A percentile compares a stretch with the other conserved stretches of the same genome.
These are phyloP conservation scores for Vanessa cardui DNA, from an alignment of 2,888 invertebrate genomes.

Conservation along the genomic window DNA sequence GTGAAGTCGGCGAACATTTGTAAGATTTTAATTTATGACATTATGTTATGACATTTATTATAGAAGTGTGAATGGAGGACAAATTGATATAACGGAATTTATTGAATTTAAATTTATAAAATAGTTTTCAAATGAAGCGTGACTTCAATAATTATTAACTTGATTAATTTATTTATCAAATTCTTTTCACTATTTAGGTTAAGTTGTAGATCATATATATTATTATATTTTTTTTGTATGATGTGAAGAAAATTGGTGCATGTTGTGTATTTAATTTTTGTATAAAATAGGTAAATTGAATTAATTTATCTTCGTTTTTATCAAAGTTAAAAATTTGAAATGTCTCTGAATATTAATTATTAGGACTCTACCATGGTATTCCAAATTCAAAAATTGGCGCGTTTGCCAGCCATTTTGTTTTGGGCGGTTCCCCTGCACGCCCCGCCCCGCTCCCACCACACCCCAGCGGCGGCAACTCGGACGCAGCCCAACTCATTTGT, in stretches of 20 bases:
- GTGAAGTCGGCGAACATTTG: constrained; percentile 62
- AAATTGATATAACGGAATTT: constrained; percentile 17
- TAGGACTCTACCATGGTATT: constrained; percentile 33
- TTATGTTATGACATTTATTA: constrained; percentile 31
- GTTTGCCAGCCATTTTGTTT: constrained; percentile 83
- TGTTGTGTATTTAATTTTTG: no score
- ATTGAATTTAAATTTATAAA: neutral
- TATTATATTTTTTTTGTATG: no score
- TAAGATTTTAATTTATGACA: constrained; percentile 44
- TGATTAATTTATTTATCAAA: neutral
- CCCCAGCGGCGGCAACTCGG: constrained; percentile 75
- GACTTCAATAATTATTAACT: neutral
- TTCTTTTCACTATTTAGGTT: no score
- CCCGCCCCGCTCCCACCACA: constrained; percentile 79
- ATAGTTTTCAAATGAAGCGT: neutral
- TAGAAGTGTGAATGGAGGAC: constrained; percentile 20
- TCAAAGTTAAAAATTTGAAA: neutral
- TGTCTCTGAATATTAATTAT: neutral
- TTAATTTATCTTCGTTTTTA: no score
- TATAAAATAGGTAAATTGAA: no score
- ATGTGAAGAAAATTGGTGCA: no score
- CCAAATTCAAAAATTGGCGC: constrained; percentile 82
- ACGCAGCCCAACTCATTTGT: constrained; percentile 82
- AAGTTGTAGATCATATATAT: no score
- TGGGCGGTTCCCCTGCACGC: constrained; percentile 79